phyloP scores from a whole-genome alignment of 2,113 vertebrate species.

The Odontesthes bonariensis region DNA sequence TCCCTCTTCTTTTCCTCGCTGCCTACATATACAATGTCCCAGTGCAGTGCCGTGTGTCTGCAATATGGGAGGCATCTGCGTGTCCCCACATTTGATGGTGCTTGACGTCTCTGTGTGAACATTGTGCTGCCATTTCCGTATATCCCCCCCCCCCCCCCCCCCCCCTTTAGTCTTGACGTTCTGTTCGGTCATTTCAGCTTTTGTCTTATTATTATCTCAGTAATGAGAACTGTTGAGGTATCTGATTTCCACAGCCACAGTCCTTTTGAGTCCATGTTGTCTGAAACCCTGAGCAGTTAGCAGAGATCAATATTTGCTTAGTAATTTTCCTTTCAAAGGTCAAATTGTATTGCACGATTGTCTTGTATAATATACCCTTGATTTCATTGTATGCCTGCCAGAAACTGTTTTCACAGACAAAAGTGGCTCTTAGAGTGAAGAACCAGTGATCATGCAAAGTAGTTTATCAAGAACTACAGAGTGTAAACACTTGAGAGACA shows the following conservation, averaged over 20 bases:
- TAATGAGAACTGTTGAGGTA: neutral
- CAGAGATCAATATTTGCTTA: slow-evolving; percentile 63
- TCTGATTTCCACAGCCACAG: slow-evolving; percentile 14
- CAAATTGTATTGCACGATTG: slow-evolving; percentile 53
- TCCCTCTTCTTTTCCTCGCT: slow-evolving; percentile 36
- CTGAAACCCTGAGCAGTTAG: neutral
- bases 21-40: slow-evolving; percentile 30
- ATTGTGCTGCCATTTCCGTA: slow-evolving; percentile 22
- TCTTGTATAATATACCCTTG: slow-evolving; percentile 60
- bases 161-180: slow-evolving; percentile 23
- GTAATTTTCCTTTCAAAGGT: slow-evolving; percentile 62
- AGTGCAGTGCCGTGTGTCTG: slow-evolving; percentile 64
- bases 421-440: slow-evolving; percentile 24
- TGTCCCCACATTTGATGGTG: slow-evolving; percentile 53
- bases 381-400: slow-evolving; percentile 57
- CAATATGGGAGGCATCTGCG: slow-evolving; percentile 73
- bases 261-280: neutral
- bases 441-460: slow-evolving; percentile 37
- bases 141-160: slow-evolving; percentile 3
- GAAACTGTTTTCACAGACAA: slow-evolving; percentile 33
- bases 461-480: slow-evolving; percentile 29
- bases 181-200: slow-evolving; percentile 48
- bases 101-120: slow-evolving; percentile 18
- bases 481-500: slow-evolving; percentile 25
- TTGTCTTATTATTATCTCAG: slow-evolving; percentile 43